These are phyloP conservation scores for Hapalemur alaotrensis DNA, from an alignment of 2,797 vertebrate genomes.

Conservation along the genomic window DNA sequence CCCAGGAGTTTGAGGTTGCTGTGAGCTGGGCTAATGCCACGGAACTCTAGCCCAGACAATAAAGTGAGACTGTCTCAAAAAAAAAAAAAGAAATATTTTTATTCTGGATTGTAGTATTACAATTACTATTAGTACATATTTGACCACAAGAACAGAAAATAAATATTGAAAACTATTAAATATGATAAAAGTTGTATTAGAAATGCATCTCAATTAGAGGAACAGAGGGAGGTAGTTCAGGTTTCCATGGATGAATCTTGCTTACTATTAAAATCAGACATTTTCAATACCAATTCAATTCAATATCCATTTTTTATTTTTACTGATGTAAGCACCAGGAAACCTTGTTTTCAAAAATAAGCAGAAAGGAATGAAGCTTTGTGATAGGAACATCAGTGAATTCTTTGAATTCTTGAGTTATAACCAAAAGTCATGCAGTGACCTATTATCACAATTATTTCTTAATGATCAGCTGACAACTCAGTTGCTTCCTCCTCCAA, in stretches of 20 bases:
- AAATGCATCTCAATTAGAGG: neutral
- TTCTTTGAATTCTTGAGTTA: neutral
- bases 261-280: neutral
- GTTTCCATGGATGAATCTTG: neutral
- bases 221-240: neutral
- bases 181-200: neutral
- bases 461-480: conserved; percentile 12
- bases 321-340: neutral
- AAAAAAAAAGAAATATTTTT: neutral
- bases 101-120: neutral
- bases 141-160: neutral
- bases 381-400: neutral
- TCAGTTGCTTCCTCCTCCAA: neutral
- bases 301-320: neutral
- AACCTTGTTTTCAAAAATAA: neutral
- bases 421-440: neutral
- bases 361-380: neutral
- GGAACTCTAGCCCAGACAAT: too few species aligned
- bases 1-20: too few species aligned
- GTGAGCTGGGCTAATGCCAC: too few species aligned
- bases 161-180: neutral
- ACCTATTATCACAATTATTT: conserved; percentile 1
- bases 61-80: too few species aligned
- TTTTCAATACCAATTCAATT: neutral
- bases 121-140: neutral